Evolutionary conservation across 2,797 vertebrate species (phyloP).

Genomic region (Urocyon cinereoargenteus): DNA sequence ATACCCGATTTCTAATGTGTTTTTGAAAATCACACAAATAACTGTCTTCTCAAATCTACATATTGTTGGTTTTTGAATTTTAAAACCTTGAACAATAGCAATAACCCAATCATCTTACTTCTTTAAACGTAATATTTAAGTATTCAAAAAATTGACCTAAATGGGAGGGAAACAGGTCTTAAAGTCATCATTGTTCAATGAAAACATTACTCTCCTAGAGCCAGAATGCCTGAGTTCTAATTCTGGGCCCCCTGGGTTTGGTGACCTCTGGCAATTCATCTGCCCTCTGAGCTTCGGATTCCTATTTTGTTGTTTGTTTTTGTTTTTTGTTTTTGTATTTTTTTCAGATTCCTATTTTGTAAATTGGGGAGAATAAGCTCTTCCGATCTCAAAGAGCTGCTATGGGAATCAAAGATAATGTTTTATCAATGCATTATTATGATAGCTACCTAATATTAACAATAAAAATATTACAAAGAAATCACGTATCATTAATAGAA

Average conservation of each 20-base stretch:
- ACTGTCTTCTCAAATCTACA: not conserved
- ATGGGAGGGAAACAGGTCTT: not conserved
- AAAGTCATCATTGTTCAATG: not conserved
- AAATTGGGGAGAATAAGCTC: not conserved
- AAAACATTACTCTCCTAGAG: not conserved
- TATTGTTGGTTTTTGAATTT: not conserved
- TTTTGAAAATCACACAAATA: slow-evolving; percentile 8
- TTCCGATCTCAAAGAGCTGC: not conserved
- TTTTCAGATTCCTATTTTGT: not conserved
- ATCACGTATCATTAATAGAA: not conserved
- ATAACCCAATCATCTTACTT: not conserved
- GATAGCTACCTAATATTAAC: not conserved
- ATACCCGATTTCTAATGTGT: not conserved
- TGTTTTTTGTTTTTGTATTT: too few relatives aligned
- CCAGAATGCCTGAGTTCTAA: not conserved
- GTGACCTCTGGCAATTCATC: not conserved
- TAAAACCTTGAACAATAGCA: not conserved
- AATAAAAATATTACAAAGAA: not conserved
- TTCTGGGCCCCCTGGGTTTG: not conserved
- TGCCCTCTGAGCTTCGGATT: not conserved
- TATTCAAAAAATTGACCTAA: not conserved
- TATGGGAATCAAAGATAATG: not conserved
- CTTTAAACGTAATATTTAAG: not conserved
- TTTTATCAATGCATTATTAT: not conserved
- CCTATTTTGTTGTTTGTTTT: not conserved